Percentiles rank a stretch among this genome's conserved stretches.
Evolutionary conservation across 2,113 vertebrate species (phyloP).

Genomic region (Hymenochirus boettgeri): DNA sequence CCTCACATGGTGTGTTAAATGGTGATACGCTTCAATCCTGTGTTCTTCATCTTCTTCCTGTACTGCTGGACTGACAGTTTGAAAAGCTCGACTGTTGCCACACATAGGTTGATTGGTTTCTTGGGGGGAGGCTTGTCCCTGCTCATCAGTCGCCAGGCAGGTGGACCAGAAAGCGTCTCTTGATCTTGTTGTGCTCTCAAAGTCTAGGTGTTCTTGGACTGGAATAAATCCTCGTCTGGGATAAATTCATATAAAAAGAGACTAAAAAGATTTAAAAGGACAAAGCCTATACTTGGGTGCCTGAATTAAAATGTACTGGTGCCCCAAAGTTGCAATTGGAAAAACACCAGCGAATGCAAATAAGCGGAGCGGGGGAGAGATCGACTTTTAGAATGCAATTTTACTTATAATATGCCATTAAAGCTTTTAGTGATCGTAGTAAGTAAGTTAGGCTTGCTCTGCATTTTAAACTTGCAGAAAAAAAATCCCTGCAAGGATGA

Average conservation of each 20-base stretch:
- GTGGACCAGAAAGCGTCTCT: constrained; percentile 98
- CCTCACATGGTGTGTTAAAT: constrained; percentile 94
- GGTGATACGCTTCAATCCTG: constrained; percentile 90
- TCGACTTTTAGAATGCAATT: constrained; percentile 56
- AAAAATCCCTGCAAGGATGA: constrained; percentile 55
- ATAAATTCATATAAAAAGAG: constrained; percentile 89
- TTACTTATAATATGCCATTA: constrained; percentile 58
- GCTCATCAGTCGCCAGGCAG: constrained; percentile 95
- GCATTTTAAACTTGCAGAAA: constrained; percentile 56
- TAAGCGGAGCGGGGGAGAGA: constrained; percentile 73
- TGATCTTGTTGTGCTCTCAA: constrained; percentile 94
- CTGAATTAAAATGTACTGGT: constrained; percentile 81
- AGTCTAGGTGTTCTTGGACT: constrained; percentile 81
- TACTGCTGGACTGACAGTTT: constrained; percentile 93
- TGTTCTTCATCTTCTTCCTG: constrained; percentile 87
- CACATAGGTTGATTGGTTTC: constrained; percentile 98
- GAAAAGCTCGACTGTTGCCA: constrained; percentile 96
- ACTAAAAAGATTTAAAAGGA: constrained; percentile 76
- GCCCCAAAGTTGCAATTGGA: constrained; percentile 71
- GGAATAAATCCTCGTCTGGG: constrained; percentile 95
- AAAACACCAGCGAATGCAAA: constrained; percentile 76
- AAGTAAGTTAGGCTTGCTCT: constrained; percentile 48
- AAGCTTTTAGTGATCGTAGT: constrained; percentile 56
- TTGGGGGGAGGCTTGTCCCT: constrained; percentile 85
- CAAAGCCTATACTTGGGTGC: constrained; percentile 75